Evolutionary conservation across 1,140 invertebrate species (phyloP).

Genomic region (Phenacoccus solenopsis): DNA sequence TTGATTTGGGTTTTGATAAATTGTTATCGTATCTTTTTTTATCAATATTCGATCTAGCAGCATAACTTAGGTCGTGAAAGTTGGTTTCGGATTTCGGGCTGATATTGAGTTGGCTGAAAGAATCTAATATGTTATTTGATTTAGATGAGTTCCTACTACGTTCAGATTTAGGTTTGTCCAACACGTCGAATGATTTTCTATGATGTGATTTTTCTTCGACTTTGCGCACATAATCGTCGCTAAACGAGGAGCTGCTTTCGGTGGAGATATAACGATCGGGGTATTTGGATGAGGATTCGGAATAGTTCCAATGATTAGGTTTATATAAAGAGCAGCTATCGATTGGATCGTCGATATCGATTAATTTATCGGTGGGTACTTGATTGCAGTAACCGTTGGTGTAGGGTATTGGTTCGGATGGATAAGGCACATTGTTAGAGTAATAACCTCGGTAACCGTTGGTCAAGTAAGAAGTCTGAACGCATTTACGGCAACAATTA

Average conservation of each 20-base stretch:
- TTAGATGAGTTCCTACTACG: background rate
- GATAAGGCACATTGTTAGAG: conserved; percentile 14
- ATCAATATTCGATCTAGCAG: too few relatives aligned
- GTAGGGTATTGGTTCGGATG: background rate
- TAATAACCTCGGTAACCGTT: background rate
- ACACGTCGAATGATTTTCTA: background rate
- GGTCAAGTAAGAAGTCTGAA: background rate
- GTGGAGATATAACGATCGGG: background rate
- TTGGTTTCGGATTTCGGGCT: background rate
- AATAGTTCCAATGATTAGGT: conserved; percentile 21
- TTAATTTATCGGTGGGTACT: conserved; percentile 36
- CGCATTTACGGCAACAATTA: background rate
- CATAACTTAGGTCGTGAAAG: background rate
- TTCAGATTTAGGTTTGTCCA: background rate
- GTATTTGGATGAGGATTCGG: conserved; percentile 4
- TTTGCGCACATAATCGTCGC: background rate
- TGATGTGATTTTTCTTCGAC: background rate
- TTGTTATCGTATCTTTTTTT: background rate
- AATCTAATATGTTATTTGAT: background rate
- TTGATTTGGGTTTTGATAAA: background rate
- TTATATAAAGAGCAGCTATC: background rate
- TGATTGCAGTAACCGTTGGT: conserved; percentile 16
- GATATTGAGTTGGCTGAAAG: background rate
- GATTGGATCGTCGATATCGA: conserved; percentile 45
- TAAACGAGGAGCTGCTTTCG: background rate